Evolutionary conservation across 2,113 vertebrate species (phyloP), one percentile per base, ranked within the genome.

Genomic region (Mola mola): DNA sequence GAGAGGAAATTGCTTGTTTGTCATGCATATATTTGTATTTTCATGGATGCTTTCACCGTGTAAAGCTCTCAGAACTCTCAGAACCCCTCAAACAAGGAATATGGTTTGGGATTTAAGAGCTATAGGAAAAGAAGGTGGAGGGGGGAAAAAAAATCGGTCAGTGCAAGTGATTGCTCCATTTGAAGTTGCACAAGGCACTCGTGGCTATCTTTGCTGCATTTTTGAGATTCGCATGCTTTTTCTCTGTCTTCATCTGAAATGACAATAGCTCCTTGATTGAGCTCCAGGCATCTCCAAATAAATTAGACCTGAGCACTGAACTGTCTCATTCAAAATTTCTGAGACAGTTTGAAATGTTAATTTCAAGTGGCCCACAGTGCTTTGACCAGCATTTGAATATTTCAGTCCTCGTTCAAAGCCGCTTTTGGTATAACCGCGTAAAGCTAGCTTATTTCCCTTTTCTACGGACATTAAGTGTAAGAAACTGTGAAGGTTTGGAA

Each of bases 111-210:
- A 58, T 75, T 81, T 49, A 72, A 62, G 15, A 40, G 64, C 40
- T 5, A 8, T 13, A 55, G 8, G 1, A 21, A 55, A 51, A 60
- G 19, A 49, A 66, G 11, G 41, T 37, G 24, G 5, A 20, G 19
- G 28, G 28, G 6, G 28, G 38, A 51, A 37, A 66, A 8, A 3
- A 55, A 52, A 58, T 69, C 22, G 52, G 34, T 78, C 6, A 16
- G 66, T 58, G 55, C 40, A 38, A 56, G 47, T 67, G 71, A 82
- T 85, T 82, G 66, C 66, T 76, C 58, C 28, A 53, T 83, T 75
- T 82, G 72, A 87, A 88, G 71, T 78, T 56, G 41, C 50, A 46
- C 41, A 0, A 65, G 24, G 51, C 34, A n/a, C 8, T 68, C 75
- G 46, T 68, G 40, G 4, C 29, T 15, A 11, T 53, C 16, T 46